Conservation (phyloP, 1,140 invertebrate genomes). For the Drepana arcuata region DNA sequence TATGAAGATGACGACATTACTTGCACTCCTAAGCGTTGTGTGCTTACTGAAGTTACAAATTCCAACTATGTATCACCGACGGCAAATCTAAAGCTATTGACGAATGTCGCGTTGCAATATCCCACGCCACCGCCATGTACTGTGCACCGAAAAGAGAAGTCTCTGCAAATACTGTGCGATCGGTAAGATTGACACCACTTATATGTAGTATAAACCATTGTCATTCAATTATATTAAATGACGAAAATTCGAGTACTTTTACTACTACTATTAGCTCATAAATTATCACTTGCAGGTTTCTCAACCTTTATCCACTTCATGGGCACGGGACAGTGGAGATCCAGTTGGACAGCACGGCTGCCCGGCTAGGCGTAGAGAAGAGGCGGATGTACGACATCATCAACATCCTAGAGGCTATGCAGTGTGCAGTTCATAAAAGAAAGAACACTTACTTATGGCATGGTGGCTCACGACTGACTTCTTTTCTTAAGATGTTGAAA, state of each 20-base stretch:
- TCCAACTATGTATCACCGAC: slow-evolving; percentile 72
- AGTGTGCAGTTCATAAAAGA: slow-evolving; percentile 76
- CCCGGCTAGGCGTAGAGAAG: slow-evolving; percentile 74
- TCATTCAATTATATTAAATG: neutral
- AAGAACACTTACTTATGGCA: slow-evolving; percentile 77
- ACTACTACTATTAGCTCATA: slow-evolving; percentile 4
- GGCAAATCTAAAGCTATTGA: slow-evolving; percentile 73
- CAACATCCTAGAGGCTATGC: slow-evolving; percentile 82
- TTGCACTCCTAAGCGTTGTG: slow-evolving; percentile 70
- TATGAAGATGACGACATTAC: slow-evolving; percentile 66
- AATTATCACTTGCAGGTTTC: slow-evolving; percentile 58
- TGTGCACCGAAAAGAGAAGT: slow-evolving; percentile 72
- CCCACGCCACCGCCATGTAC: slow-evolving; percentile 62
- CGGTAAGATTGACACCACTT: slow-evolving; percentile 49
- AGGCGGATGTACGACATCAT: slow-evolving; percentile 85
- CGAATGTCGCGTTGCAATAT: slow-evolving; percentile 72
- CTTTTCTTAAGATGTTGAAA: slow-evolving; percentile 61
- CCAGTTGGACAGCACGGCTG: slow-evolving; percentile 72
- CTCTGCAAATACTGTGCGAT: slow-evolving; percentile 73
- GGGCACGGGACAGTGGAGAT: slow-evolving; percentile 65
- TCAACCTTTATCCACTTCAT: slow-evolving; percentile 71
- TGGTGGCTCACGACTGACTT: slow-evolving; percentile 65
- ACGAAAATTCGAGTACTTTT: too few species aligned
- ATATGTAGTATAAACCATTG: neutral
- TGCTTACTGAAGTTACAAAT: slow-evolving; percentile 71